phyloP scores from a whole-genome alignment of 2,797 vertebrate genomes.

The Simalia tracyae region DNA sequence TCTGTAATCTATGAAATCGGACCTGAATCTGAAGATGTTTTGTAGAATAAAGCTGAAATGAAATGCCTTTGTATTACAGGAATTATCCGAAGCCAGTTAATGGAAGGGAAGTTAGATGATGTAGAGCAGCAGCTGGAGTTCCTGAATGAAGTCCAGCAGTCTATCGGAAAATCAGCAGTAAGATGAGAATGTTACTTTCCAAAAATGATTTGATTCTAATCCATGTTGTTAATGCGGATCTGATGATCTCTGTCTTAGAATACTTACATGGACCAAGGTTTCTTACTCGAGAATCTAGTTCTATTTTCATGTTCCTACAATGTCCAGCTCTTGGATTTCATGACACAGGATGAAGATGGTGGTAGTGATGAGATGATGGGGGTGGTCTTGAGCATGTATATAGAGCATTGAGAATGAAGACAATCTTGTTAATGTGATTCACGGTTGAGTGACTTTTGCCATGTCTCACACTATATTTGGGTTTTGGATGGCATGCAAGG shows the following conservation, averaged over 20 bases:
- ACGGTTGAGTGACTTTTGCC: too few species aligned
- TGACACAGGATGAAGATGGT: background rate
- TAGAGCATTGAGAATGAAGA: background rate
- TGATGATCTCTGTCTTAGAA: background rate
- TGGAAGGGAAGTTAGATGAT: conserved; percentile 87
- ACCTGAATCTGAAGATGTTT: background rate
- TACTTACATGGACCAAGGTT: background rate
- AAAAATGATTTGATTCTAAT: conserved; percentile 21
- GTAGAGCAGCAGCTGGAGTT: conserved; percentile 95
- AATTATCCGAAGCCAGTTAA: conserved; percentile 89
- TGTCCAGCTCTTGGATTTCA: conserved; percentile 4
- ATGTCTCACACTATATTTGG: too few species aligned
- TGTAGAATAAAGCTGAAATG: conserved; percentile 12
- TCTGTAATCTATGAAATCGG: background rate
- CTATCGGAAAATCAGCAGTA: conserved; percentile 93
- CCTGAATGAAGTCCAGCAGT: conserved; percentile 90
- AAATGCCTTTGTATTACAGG: conserved; percentile 75
- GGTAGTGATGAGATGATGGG: too few species aligned
- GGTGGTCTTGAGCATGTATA: background rate
- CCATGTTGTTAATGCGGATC: background rate
- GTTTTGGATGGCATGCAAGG: too few species aligned
- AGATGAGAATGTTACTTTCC: conserved; percentile 39
- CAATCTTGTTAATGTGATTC: background rate
- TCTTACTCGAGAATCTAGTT: background rate
- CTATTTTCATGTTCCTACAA: background rate